phyloP scores from a whole-genome alignment of 2,797 vertebrate genomes.

The Melopsittacus undulatus region DNA sequence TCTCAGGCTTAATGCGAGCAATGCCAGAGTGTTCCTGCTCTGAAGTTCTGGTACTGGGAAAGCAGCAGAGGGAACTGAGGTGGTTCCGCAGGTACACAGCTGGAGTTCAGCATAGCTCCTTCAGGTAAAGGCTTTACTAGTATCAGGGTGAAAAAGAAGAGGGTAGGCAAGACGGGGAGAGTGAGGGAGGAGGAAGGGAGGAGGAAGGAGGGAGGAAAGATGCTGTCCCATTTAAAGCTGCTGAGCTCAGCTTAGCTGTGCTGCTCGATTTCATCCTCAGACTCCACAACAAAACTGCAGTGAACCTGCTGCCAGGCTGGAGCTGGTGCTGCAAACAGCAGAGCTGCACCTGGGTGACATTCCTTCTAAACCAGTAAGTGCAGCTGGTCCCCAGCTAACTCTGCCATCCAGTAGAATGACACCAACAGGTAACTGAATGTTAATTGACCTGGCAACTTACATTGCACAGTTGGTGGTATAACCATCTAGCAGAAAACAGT shows the following conservation, averaged over 20 bases:
- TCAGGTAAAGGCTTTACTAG: background rate
- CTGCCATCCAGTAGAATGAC: background rate
- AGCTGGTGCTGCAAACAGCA: background rate
- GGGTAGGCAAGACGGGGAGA: too few species aligned
- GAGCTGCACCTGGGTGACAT: background rate
- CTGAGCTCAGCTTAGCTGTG: background rate
- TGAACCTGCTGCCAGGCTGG: background rate
- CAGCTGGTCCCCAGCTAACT: background rate
- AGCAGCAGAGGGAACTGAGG: background rate
- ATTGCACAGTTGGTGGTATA: background rate
- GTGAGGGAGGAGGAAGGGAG: background rate
- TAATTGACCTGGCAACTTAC: background rate
- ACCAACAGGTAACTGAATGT: background rate
- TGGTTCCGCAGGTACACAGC: background rate
- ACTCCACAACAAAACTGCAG: background rate
- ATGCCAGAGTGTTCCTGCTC: background rate
- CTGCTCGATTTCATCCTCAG: background rate
- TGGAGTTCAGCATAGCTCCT: background rate
- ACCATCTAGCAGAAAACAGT: background rate
- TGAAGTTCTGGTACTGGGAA: background rate
- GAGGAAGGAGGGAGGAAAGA: background rate
- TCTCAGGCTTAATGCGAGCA: background rate
- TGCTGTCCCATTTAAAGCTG: background rate
- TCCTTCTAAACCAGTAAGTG: background rate
- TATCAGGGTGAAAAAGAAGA: background rate